A percentile compares a stretch with the other conserved stretches of the same genome.
These are phyloP conservation scores for Porites evermanni DNA, from an alignment of 92 coral and sea anemone genomes.

Conservation along the genomic window DNA sequence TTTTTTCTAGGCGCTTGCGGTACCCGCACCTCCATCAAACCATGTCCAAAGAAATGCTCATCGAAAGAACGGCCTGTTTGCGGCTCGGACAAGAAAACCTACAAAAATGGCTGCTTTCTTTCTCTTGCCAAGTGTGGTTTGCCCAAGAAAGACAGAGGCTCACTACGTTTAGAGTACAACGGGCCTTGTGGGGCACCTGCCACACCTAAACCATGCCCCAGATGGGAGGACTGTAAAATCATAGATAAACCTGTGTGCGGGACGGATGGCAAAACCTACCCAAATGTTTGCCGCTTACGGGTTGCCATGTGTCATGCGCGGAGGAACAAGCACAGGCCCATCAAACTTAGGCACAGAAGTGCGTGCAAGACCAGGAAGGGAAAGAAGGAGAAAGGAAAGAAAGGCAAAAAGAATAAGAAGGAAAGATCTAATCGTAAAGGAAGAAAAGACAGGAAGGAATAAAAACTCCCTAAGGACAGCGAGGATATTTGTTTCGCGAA, in stretches of 20 bases:
- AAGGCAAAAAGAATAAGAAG: conserved; percentile 20
- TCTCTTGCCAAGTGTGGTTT: conserved; percentile 77
- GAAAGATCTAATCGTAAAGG: conserved; percentile 5
- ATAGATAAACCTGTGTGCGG: conserved; percentile 85
- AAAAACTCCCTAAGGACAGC: background rate
- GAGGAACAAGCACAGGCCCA: conserved; percentile 43
- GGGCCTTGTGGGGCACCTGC: conserved; percentile 64
- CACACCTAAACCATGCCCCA: conserved; percentile 77
- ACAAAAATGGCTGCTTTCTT: conserved; percentile 86
- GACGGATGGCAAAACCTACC: conserved; percentile 90
- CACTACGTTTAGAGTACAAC: conserved; percentile 58
- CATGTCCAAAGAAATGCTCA: conserved; percentile 81
- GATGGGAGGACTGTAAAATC: conserved; percentile 65
- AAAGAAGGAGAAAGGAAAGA: conserved; percentile 8
- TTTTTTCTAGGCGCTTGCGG: conserved; percentile 81
- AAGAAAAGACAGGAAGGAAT: conserved; percentile 15
- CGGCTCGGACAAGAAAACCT: conserved; percentile 84
- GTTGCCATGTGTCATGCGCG: conserved; percentile 82
- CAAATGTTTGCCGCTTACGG: conserved; percentile 84
- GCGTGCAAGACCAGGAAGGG: conserved; percentile 34
- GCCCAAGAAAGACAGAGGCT: conserved; percentile 67
- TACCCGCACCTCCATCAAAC: conserved; percentile 62
- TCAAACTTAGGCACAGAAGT: conserved; percentile 24
- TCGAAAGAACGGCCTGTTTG: conserved; percentile 77
- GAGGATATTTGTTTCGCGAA: background rate